Evolutionary conservation across 2,113 vertebrate species (phyloP), one percentile per base, ranked within the genome.

Genomic region (Calcarius ornatus): DNA sequence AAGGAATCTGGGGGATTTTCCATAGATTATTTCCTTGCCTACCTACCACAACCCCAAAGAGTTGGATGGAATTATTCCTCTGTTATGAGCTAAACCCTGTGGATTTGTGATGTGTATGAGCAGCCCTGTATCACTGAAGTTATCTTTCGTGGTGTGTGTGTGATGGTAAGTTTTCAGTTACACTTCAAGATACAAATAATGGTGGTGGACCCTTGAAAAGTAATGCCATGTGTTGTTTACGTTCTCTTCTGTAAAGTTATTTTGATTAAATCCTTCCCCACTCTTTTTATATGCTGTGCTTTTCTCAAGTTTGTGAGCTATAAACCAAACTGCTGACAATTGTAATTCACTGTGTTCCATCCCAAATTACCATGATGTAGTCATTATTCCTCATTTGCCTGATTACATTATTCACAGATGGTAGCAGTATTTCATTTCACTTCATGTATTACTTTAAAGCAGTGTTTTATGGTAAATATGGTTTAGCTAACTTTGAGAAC

Each of bases 351-450:
- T 57, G n/a, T 96, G 54, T 61, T 94, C 80, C 88, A 61, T 61
- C 86, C 95, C 88, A 91, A 70, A 92, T 95, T 97, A 95, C 71
- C 35, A 92, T 54, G 50, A 86, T 95, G 71, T 53, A 92, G 79
- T 91, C 86, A 83, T 97, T 95, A 97, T 93, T 95, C 64, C 86
- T 92, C 64, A 90, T 95, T 94, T 95, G 88, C 80, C 68, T 93
- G 92, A 95, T 97, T 92, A 81, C 88, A 92, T 97, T 93, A 86
- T 86, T 94, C 86, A 81, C 95, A 96, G 94, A 97, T 96, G 94
- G 84, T 81, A 83, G 54, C 54, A 81, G 57, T 24, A n/a, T 92
- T 92, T 86, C 56, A 56, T 85, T 94, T 94, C 66, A 89, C 70
- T 86, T 75, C 57, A 22, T 81, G 31, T 53, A 45, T 83, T 61